These are phyloP conservation scores for Panorpa germanica DNA, from an alignment of 2,888 invertebrate species.

Conservation along the genomic window DNA sequence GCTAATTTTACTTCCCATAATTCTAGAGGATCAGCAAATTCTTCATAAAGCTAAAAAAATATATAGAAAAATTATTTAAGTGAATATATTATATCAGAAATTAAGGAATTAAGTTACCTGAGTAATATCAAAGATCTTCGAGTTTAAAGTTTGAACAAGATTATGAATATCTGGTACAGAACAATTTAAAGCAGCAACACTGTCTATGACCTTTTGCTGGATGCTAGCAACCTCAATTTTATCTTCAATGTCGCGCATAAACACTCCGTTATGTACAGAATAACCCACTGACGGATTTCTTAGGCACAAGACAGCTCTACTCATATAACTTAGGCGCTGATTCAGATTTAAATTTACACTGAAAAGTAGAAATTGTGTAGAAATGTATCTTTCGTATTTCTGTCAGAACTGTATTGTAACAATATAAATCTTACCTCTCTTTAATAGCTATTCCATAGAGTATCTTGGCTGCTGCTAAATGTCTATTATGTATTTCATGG, in stretches of 20 bases:
- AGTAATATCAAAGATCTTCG: too few relatives aligned
- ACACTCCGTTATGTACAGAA: slow-evolving; percentile 52
- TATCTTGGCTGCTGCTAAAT: slow-evolving; percentile 80
- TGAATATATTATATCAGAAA: too few relatives aligned
- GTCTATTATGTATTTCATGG: slow-evolving; percentile 83
- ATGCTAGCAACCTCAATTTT: too few relatives aligned
- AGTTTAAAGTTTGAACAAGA: too few relatives aligned
- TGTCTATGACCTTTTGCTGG: too few relatives aligned
- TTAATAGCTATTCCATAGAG: slow-evolving; percentile 74
- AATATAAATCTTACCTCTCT: too few relatives aligned
- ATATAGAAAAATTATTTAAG: slow-evolving; percentile 26
- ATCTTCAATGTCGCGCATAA: slow-evolving; percentile 79
- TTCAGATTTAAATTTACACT: slow-evolving; percentile 56
- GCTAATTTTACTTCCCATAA: slow-evolving; percentile 88
- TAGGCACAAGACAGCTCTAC: slow-evolving; percentile 89
- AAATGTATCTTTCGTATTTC: neutral
- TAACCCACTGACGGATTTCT: slow-evolving; percentile 66
- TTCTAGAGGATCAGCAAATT: slow-evolving; percentile 79
- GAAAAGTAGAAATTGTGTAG: slow-evolving; percentile 14
- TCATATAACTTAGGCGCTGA: slow-evolving; percentile 77
- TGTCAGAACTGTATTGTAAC: slow-evolving; percentile 14
- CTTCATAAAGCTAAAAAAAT: slow-evolving; percentile 54
- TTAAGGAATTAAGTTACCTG: too few relatives aligned
- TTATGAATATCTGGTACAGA: too few relatives aligned
- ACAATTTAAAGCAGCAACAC: too few relatives aligned